Conservation (phyloP, 1,140 invertebrate genomes). For the Halyomorpha halys region DNA sequence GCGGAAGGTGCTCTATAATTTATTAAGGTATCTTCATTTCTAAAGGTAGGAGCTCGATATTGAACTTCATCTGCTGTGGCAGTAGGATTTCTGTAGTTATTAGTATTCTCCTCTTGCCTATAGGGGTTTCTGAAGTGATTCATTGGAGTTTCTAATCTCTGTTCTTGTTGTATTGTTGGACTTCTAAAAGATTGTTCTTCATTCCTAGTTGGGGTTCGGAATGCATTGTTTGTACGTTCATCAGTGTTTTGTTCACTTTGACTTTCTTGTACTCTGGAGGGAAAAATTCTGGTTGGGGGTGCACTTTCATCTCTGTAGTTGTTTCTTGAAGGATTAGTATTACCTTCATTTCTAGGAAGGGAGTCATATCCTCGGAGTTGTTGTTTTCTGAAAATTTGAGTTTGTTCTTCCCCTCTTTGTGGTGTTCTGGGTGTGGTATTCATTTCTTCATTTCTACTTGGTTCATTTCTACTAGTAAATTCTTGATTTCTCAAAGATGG, state of each 20-base stretch:
- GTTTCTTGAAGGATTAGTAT: not conserved
- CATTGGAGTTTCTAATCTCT: not conserved
- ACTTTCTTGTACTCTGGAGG: not conserved
- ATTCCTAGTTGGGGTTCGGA: not conserved
- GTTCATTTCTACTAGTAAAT: slow-evolving; percentile 1
- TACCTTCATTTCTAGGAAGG: not conserved
- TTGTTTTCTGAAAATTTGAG: not conserved
- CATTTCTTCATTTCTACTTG: not conserved
- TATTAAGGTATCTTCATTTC: slow-evolving; percentile 2
- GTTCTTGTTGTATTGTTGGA: not conserved
- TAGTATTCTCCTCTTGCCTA: slow-evolving; percentile 3
- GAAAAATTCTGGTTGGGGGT: not conserved
- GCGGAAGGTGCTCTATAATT: slow-evolving; percentile 8
- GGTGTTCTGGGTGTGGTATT: not conserved
- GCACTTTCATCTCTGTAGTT: not conserved
- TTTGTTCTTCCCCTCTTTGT: not conserved
- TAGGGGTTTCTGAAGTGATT: not conserved
- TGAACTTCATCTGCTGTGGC: slow-evolving; percentile 1
- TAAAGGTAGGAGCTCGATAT: not conserved
- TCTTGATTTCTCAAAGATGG: not conserved
- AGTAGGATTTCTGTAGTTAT: slow-evolving; percentile 12
- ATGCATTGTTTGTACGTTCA: not conserved
- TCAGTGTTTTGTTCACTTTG: not conserved
- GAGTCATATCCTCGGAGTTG: not conserved
- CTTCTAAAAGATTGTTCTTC: slow-evolving; percentile 2